Evolutionary conservation across 2,888 invertebrate genomes (phyloP).

Genomic region (Busseola fusca): DNA sequence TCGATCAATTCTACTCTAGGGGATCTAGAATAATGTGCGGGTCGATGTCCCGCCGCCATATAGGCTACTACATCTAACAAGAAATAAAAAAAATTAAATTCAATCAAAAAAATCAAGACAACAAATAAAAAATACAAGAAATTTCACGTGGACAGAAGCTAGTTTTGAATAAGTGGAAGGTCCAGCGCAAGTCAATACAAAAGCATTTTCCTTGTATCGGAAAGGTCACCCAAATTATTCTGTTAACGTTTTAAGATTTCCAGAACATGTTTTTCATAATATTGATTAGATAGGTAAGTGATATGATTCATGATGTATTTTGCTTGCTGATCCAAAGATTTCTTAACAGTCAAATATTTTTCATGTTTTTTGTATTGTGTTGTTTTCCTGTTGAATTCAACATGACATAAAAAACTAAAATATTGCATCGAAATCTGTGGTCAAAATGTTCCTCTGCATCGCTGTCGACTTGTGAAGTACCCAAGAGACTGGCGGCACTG

Average conservation of each 20-base stretch:
- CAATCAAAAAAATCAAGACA: too few species aligned
- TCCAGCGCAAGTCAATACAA: background rate
- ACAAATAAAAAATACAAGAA: background rate
- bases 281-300: background rate
- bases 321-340: background rate
- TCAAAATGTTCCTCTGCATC: too few species aligned
- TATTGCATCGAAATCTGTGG: too few species aligned
- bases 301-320: background rate
- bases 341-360: background rate
- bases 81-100: too few species aligned
- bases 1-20: too few species aligned
- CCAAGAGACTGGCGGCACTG: too few species aligned
- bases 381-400: background rate
- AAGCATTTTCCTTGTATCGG: background rate
- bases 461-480: too few species aligned
- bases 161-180: background rate
- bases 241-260: background rate
- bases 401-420: background rate
- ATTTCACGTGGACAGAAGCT: background rate
- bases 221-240: background rate
- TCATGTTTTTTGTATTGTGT: background rate
- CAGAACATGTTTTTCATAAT: background rate
- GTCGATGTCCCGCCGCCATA: too few species aligned
- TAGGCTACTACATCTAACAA: too few species aligned
- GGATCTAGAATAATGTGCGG: too few species aligned